Evolutionary conservation across 2,797 vertebrate genomes (phyloP).

Genomic region (Schizothorax lantsangensis): DNA sequence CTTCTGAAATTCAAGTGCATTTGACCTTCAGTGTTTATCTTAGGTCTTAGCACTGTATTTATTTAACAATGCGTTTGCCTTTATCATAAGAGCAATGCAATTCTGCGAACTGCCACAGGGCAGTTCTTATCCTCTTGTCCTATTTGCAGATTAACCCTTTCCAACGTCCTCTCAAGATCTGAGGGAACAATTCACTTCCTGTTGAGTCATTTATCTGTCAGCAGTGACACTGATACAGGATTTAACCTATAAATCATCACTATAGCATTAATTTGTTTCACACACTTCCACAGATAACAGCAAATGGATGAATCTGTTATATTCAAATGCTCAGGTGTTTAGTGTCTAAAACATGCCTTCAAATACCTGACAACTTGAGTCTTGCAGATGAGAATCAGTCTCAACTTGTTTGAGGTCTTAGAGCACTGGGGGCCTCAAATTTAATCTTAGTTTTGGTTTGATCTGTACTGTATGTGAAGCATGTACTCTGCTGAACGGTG

Average conservation of each 20-base stretch:
- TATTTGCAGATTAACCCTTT: constrained; percentile 72
- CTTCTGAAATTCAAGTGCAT: not conserved
- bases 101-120: constrained; percentile 76
- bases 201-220: not conserved
- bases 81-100: constrained; percentile 70
- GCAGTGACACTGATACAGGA: not conserved
- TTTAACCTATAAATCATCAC: not conserved
- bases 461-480: not conserved
- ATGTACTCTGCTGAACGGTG: not conserved
- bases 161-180: constrained; percentile 72
- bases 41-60: constrained; percentile 29
- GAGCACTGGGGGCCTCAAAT: not conserved
- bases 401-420: constrained; percentile 25
- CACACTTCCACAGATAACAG: not conserved
- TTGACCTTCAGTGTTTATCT: constrained; percentile 28
- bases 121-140: constrained; percentile 57
- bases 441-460: not conserved
- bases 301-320: not conserved
- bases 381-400: not conserved
- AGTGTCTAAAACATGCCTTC: not conserved
- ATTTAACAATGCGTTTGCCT: constrained; percentile 37
- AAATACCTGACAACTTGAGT: constrained; percentile 10
- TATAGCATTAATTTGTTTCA: not conserved
- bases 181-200: constrained; percentile 71
- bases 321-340: not conserved